These are phyloP conservation scores for Halcyon senegalensis DNA, from an alignment of 2,113 vertebrate species.

Conservation along the genomic window DNA sequence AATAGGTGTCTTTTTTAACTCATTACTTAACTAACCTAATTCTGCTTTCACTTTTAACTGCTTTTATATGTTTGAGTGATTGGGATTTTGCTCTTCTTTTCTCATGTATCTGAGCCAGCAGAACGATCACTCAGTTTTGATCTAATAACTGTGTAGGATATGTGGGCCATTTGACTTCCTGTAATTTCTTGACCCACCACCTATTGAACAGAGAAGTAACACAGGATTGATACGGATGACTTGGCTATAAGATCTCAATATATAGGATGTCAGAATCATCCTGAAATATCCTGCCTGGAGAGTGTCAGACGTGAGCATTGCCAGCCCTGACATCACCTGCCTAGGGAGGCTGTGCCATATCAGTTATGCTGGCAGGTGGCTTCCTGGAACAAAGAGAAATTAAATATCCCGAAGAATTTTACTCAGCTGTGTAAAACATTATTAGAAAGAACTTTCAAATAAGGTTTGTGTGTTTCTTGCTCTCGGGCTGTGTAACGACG, in stretches of 20 bases:
- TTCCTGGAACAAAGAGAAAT: not conserved
- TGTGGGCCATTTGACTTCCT: not conserved
- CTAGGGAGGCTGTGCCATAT: fast-evolving
- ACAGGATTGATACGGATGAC: not conserved
- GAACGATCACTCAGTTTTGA: not conserved
- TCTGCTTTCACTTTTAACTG: not conserved
- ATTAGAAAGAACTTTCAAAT: not conserved
- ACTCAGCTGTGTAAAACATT: not conserved
- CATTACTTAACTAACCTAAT: not conserved
- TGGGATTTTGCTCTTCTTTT: not conserved
- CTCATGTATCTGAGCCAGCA: not conserved
- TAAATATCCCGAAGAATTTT: not conserved
- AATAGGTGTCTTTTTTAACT: not conserved
- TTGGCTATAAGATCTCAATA: not conserved
- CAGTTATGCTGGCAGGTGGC: not conserved
- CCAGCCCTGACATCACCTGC: conserved; percentile 42
- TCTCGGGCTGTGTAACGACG: not conserved
- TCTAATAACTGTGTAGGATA: not conserved
- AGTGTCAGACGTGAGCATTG: not conserved
- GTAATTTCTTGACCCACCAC: conserved; percentile 7
- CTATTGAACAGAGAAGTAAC: not conserved
- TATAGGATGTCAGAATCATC: not conserved
- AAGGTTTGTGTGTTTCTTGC: not conserved
- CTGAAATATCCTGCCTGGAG: conserved; percentile 16
- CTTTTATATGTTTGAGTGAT: not conserved